These are phyloP conservation scores for Anolis apletophallus DNA, from an alignment of 2,797 vertebrate genomes.

Conservation along the genomic window DNA sequence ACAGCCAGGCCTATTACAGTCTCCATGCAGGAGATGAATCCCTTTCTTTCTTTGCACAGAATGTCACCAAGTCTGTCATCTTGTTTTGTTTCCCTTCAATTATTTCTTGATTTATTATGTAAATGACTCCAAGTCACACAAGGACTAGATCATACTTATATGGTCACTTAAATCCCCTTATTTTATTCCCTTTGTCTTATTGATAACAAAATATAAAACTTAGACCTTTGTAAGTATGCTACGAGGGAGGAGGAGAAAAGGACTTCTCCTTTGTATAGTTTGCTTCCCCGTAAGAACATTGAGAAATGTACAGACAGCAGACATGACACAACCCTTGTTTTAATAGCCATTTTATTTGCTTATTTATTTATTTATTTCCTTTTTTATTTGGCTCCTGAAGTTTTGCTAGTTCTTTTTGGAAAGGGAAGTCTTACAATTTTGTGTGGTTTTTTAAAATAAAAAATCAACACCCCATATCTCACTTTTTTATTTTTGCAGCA, in stretches of 20 bases:
- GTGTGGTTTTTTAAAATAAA: no score
- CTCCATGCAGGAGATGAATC: neutral
- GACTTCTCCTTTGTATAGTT: no score
- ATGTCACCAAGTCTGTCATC: neutral
- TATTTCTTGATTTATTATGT: neutral
- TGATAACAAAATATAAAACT: neutral
- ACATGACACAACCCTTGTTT: neutral
- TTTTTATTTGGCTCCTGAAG: neutral
- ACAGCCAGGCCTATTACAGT: constrained; percentile 8
- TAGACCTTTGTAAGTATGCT: no score
- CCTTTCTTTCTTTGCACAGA: neutral
- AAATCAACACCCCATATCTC: no score
- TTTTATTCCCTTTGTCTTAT: neutral
- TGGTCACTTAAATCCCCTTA: neutral
- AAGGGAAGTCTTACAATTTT: neutral
- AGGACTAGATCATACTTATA: neutral
- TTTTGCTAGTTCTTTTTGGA: no score
- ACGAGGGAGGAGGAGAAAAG: no score
- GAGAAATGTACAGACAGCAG: neutral
- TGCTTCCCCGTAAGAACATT: neutral
- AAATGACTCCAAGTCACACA: neutral
- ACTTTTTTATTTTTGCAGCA: no score
- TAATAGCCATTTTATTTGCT: neutral
- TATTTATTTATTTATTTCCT: no score
- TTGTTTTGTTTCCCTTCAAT: neutral